Percentiles rank a stretch among this genome's conserved stretches.
phyloP scores from a whole-genome alignment of 2,888 invertebrate species.

The Lapara coniferarum region DNA sequence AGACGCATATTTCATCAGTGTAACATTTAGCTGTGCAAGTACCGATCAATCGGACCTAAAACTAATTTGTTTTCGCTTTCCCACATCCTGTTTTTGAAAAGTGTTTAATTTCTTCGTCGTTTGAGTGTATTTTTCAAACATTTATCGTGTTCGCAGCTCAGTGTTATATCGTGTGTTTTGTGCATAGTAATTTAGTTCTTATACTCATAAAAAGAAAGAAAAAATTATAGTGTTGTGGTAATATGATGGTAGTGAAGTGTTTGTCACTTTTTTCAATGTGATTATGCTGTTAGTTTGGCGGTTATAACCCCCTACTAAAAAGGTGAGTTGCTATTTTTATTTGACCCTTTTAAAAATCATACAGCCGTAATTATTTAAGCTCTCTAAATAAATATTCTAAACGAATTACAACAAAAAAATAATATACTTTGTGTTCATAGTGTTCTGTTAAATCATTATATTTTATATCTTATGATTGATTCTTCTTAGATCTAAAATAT shows the following conservation, averaged over 20 bases:
- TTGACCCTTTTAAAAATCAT: neutral
- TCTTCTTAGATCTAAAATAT: too few relatives aligned
- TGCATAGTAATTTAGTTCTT: neutral
- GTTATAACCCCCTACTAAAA: neutral
- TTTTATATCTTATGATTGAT: too few relatives aligned
- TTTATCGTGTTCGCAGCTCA: slow-evolving; percentile 39
- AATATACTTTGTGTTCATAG: too few relatives aligned
- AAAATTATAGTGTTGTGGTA: neutral
- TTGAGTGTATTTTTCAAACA: slow-evolving; percentile 35
- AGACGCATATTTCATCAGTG: slow-evolving; percentile 19
- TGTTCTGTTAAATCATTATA: too few relatives aligned
- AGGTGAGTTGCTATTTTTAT: slow-evolving; percentile 6
- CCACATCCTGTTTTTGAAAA: slow-evolving; percentile 55
- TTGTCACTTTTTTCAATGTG: neutral
- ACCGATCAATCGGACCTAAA: slow-evolving; percentile 34
- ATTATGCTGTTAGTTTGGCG: neutral
- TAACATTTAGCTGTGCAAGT: slow-evolving; percentile 36
- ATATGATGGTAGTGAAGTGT: slow-evolving; percentile 15
- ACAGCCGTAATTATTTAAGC: neutral
- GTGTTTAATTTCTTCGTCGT: slow-evolving; percentile 41
- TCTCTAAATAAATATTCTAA: neutral
- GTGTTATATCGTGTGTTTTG: slow-evolving; percentile 9
- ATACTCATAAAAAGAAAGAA: neutral
- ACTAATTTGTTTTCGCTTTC: slow-evolving; percentile 52
- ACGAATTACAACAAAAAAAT: too few relatives aligned